phyloP scores from a whole-genome alignment of 2,888 invertebrate species.

The Leucophora obtusa region DNA sequence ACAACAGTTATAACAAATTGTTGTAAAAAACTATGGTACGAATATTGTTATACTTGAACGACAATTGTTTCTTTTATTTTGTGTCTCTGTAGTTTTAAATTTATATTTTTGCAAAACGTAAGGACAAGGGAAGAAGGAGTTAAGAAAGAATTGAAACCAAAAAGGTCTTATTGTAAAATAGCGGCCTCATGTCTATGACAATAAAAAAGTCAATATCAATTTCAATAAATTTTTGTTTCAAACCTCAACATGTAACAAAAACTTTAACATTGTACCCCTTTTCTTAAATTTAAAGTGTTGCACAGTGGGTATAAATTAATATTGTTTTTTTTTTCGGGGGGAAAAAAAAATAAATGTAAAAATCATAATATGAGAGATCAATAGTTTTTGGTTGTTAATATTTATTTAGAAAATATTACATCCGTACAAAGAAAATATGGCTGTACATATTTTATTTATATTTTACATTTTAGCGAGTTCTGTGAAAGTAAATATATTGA shows the following conservation, averaged over 20 bases:
- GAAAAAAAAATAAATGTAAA: too few relatives aligned
- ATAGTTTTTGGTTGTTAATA: too few relatives aligned
- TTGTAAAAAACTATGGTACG: constrained; percentile 42
- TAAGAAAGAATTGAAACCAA: constrained; percentile 26
- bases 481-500: too few relatives aligned
- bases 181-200: constrained; percentile 58
- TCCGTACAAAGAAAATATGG: too few relatives aligned
- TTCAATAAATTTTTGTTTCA: constrained; percentile 59
- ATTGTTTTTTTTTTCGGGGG: too few relatives aligned
- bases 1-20: constrained; percentile 41
- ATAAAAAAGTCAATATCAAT: constrained; percentile 64
- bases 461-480: too few relatives aligned
- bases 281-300: background rate
- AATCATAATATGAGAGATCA: too few relatives aligned
- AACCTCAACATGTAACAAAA: constrained; percentile 41
- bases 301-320: constrained; percentile 16
- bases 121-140: constrained; percentile 35
- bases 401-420: too few relatives aligned
- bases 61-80: constrained; percentile 46
- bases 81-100: constrained; percentile 34
- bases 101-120: constrained; percentile 24
- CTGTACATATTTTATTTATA: too few relatives aligned
- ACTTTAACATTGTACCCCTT: constrained; percentile 7
- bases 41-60: constrained; percentile 19
- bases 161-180: constrained; percentile 46